A percentile compares a stretch with the other conserved stretches of the same genome.
phyloP scores from a whole-genome alignment of 2,113 vertebrate genomes.

The Maylandia zebra region DNA sequence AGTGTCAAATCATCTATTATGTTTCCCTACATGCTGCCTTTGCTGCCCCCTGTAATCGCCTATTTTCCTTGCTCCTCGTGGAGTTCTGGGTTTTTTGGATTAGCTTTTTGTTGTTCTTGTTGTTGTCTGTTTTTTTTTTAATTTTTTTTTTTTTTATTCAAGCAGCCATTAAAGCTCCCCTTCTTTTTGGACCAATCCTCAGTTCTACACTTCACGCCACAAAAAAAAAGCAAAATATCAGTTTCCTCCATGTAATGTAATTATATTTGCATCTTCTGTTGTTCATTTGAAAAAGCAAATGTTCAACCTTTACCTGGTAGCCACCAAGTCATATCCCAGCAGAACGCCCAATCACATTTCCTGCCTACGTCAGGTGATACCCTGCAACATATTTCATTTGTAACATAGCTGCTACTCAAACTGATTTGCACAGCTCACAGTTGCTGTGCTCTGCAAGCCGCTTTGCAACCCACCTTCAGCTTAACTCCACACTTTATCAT shows the following conservation, averaged over 20 bases:
- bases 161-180: not conserved
- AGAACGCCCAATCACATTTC: accelerated
- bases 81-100: not conserved
- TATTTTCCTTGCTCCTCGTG: not conserved
- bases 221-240: not conserved
- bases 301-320: not conserved
- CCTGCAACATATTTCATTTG: not conserved
- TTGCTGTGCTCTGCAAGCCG: not conserved
- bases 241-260: not conserved
- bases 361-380: not conserved
- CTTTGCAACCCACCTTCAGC: not conserved
- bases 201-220: not conserved
- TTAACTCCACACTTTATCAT: not conserved
- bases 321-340: not conserved
- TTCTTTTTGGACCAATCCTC: not conserved
- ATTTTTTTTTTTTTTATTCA: not conserved
- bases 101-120: not conserved
- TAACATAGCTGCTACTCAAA: not conserved
- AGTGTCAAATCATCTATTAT: not conserved
- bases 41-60: not conserved
- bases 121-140: not conserved
- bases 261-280: not conserved
- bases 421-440: not conserved
- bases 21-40: not conserved
- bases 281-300: not conserved